Conservation (phyloP, 2,888 invertebrate species). For the Idaea dimidiata region DNA sequence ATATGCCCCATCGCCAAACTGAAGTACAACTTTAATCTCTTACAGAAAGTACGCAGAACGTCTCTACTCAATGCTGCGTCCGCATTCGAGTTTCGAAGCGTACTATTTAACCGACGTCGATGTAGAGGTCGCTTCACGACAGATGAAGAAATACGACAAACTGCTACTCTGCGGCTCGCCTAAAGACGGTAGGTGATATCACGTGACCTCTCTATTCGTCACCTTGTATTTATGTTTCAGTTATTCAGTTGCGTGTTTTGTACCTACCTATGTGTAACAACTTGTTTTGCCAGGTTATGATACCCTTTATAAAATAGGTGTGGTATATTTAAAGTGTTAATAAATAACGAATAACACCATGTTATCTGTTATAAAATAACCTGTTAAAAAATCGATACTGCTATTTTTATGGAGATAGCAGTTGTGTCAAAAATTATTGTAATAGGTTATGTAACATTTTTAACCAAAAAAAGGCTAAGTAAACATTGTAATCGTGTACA, state of each 20-base stretch:
- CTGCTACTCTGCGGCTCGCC: slow-evolving; percentile 35
- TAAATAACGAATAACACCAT: too few relatives aligned
- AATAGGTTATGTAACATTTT: too few relatives aligned
- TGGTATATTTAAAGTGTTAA: neutral
- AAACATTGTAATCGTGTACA: too few relatives aligned
- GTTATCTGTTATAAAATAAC: too few relatives aligned
- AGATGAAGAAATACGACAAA: slow-evolving; percentile 70
- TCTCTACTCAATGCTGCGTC: slow-evolving; percentile 75
- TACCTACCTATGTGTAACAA: neutral
- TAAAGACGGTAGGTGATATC: slow-evolving; percentile 44
- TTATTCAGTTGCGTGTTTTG: slow-evolving; percentile 3
- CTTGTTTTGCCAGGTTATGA: neutral
- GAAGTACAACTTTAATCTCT: neutral
- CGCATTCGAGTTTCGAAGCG: slow-evolving; percentile 75
- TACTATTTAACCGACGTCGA: slow-evolving; percentile 72
- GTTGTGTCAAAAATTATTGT: too few relatives aligned
- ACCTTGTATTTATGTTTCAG: slow-evolving; percentile 4
- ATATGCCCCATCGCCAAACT: neutral
- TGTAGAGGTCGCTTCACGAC: slow-evolving; percentile 59
- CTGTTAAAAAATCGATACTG: too few relatives aligned
- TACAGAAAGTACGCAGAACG: slow-evolving; percentile 79
- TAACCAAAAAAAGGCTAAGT: too few relatives aligned
- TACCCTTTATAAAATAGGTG: neutral
- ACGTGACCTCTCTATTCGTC: neutral
- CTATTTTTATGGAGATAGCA: too few relatives aligned